Evolutionary conservation across 2,113 vertebrate genomes (phyloP), one percentile per base, ranked within the genome.

Genomic region (Amphilophus citrinellus): DNA sequence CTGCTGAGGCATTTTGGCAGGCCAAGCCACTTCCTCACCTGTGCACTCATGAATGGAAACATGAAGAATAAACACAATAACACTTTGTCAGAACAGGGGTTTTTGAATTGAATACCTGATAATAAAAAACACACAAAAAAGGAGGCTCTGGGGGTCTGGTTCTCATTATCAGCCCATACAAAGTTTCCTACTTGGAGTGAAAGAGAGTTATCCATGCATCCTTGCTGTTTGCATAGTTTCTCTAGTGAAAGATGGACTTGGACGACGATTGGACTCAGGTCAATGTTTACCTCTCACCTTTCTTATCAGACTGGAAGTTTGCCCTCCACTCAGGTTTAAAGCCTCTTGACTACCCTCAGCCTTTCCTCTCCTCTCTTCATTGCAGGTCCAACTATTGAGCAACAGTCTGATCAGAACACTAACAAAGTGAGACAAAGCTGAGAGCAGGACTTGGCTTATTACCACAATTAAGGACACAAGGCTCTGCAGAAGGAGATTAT

Each of bases 231-330:
- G 90, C 89, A 65, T 10, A 93, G 89, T 92, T 89, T 83, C 85
- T 90, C 84, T 77, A 77, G 88, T 89, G 90, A 93, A 89, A 93
- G 91, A 94, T 89, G 91, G 90, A 91, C 84, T 68, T 83, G 90
- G 84, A 91, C 83, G 89, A 90, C 56, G 87, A 94, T 94, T 93
- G 88, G 84, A 84, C 80, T 76, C 77, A 42, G 79, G 92, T 93
- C 91, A 92, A 84, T 95, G 92, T 95, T 95, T 94, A 93, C 94
- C 89, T 91, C 92, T 90, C 94, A 90, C 91, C 91, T 94, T 80
- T 83, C 92, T 95, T 94, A 95, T 95, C 93, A 20, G 66, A 57
- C 57, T 24, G 79, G 73, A 75, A 85, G 90, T 93, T 93, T 92
- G 88, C 78, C 87, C 87, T 91, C 80, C 77, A 13, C 89, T 81